Base-by-base conservation (phyloP, 2,113 vertebrate species). In the Alexandromys fortis region DNA sequence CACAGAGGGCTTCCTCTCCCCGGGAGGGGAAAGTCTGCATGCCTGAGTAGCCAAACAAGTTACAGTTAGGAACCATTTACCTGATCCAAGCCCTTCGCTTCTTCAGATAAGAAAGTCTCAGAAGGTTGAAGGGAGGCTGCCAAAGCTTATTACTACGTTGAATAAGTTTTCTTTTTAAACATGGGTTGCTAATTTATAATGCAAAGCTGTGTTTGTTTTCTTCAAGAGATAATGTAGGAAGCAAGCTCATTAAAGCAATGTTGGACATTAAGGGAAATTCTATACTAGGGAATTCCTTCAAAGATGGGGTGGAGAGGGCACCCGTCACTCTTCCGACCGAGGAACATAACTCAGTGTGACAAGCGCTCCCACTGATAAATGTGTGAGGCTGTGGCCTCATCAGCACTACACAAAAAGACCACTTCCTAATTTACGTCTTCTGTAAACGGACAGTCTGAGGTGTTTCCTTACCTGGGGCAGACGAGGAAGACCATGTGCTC, bases 171-270 rank as follows among this genome's bases (percentile, higher is more conserved):
- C 68, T 86, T 87, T 96, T 95, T 94, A 94, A 89, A 96, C 13
- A n/a, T 22, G 28, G 68, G 26, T 55, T 95, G 73, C 75, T 58
- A 58, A 58, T 52, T 81, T 94, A 94, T 63, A 95, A 93, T 67
- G 96, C 90, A 94, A 94, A 96, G 79, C 90, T 90, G 45, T 10
- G 30, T 52, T 93, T 95, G 87, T 96, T 96, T 96, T 87, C 89
- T 88, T 82, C 30, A 94, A 87, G 92, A 93, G 91, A 90, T 70
- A 94, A 95, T 10, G 45, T 86, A n/a, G 75, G 94, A 97, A 92
- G 30, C 70, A 93, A 97, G n/a, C 52, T 75, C 93, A 82, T 72
- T 83, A 90, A 93, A 92, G 72, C 49, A 81, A 24, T 28, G 45
- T 49, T 86, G 76, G 52, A 70, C 65, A 91, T 28, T 82, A 91